Base-by-base conservation (phyloP, 2,888 invertebrate species). In the Idaea straminata region DNA sequence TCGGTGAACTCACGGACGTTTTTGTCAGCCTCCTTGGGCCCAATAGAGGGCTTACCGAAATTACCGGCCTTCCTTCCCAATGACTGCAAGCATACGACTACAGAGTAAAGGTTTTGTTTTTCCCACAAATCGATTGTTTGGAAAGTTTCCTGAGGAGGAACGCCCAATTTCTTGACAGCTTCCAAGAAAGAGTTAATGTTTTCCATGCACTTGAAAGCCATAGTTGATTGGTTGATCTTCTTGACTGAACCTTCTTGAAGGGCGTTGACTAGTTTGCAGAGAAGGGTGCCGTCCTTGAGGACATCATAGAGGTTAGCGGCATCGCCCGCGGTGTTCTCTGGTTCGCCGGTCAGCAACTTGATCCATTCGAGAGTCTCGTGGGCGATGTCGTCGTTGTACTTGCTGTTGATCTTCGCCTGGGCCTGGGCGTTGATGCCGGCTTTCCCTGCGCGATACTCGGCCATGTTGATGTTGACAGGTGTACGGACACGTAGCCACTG, bases 91-190 rank as follows among this genome's bases (percentile, higher is more conserved):
- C 99, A 99, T 80, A 97, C 97, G 64, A 99, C 96, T 57, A 99
- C 99, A n/a, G 99, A 98, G 85, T 98, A 97, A 69, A 99, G 95
- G 87, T 99, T 99, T 89, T 98, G 98, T 83, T 96, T 95, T 89
- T 99, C 99, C 97, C 98, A 99, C 64, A 99, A 94, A 88, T 99
- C 99, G 61, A 99, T 98, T n/a, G 99, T 99, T 91, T 99, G 98
- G 95, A 99, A 99, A 57, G 97, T 96, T 89, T 99, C 99, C 83
- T 97, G 97, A 58, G 97, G 95, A 0, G 98, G 97, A 34, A 99
- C 98, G 62, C 99, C 99, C 71, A 98, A 92, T 71, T 94, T 95
- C 84, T 95, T 96, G 64, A 96, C 97, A 16, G 96, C 96, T 74
- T 96, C 96, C 70, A 98, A 91, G 90, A 99, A 99, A 59, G 96